phyloP scores from a whole-genome alignment of 2,797 vertebrate species.

The Pempheris klunzingeri region DNA sequence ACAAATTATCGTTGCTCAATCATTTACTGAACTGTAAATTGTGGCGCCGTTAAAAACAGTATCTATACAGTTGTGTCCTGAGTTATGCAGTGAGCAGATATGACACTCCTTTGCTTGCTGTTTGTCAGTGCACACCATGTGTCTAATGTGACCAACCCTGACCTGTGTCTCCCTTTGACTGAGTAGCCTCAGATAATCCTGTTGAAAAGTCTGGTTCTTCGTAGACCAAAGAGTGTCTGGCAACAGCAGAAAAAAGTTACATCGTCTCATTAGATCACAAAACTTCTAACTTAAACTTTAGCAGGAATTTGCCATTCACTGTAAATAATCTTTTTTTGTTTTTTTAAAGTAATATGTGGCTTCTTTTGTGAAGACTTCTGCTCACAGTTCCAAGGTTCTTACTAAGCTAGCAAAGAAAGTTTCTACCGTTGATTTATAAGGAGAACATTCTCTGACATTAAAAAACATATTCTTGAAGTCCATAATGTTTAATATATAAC shows the following conservation, averaged over 20 bases:
- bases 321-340: constrained; percentile 21
- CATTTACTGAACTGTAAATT: constrained; percentile 7
- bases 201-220: constrained; percentile 8
- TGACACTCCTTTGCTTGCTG: background rate
- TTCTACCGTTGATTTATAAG: constrained; percentile 10
- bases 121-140: background rate
- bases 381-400: background rate
- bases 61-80: background rate
- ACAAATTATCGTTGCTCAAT: constrained; percentile 9
- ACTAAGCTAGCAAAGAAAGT: constrained; percentile 1
- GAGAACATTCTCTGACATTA: background rate
- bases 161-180: constrained; percentile 9
- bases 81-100: background rate
- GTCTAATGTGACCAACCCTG: background rate
- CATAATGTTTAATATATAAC: background rate
- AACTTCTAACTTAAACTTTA: constrained; percentile 29
- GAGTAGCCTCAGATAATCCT: constrained; percentile 28
- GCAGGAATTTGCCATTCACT: constrained; percentile 1
- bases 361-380: constrained; percentile 28
- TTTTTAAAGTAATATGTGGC: background rate
- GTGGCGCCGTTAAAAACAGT: background rate
- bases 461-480: background rate
- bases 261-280: constrained; percentile 42
- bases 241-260: constrained; percentile 9
- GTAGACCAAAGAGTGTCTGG: constrained; percentile 14